Base-by-base conservation (phyloP, 2,113 vertebrate genomes). In the Odocoileus virginianus region DNA sequence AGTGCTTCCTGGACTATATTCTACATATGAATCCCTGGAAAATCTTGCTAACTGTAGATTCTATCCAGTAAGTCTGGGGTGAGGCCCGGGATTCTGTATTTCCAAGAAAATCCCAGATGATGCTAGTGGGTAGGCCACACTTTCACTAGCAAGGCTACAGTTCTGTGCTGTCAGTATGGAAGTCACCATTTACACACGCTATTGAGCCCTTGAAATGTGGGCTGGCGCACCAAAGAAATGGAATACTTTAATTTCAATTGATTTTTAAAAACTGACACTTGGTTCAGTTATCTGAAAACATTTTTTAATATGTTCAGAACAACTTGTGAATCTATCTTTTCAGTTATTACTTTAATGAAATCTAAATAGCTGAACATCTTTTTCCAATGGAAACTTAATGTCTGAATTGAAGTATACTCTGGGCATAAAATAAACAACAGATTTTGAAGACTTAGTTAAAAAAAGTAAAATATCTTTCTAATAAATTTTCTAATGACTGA, bases 291-390 rank as follows among this genome's bases (percentile, higher is more conserved):
- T 58, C 36, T 8, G 60, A 47, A 97, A 93, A 28, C 7, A 58
- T 57, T 79, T 88, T 95, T 95, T 58, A 93, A 54, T 79, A 21
- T 50, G 58, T 25, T 82, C 81, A n/a, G 67, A 91, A 91, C 67
- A 96, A 85, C 55, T n/a, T 82, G 17, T 60, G 27, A 89, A 47
- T 74, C 47, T 91, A n/a, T 54, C 47, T 54, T 93, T 97, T 95
- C 60, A 78, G 36, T 28, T 86, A 36, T 89, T 85, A 67, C 82
- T 83, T 95, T 88, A 50, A 85, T 67, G 84, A 93, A 45, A 61
- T 15, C 5, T 55, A 71, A 89, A 71, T 91, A 89, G 89, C 27
- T 2, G 52, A 83, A 83, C 43, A 40, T 50, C 33, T 54, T 78
- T 93, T 71, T 93, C 43, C 60, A 97, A 23, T 74, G 52, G 82